Evolutionary conservation across 1,140 invertebrate species (phyloP).

Genomic region (Mesaphorura yosii): DNA sequence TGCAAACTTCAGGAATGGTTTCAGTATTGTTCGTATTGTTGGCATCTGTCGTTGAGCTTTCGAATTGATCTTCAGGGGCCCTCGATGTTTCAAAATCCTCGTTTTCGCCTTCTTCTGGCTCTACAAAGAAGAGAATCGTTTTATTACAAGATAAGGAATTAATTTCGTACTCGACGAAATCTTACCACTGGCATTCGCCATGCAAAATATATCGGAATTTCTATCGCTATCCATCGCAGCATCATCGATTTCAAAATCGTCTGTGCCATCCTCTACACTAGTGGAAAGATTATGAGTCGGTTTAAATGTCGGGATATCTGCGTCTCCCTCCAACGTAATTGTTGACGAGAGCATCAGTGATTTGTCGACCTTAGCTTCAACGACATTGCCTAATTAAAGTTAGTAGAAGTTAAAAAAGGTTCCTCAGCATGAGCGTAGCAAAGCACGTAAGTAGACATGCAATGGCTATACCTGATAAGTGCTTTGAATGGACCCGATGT

Average conservation of each 20-base stretch:
- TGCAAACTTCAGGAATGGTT: conserved; percentile 35
- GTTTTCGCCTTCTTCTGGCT: conserved; percentile 28
- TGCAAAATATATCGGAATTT: conserved; percentile 21
- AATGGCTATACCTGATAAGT: no score
- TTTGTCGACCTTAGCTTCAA: conserved; percentile 11
- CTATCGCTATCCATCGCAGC: conserved; percentile 9
- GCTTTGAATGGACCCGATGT: no score
- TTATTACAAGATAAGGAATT: no score
- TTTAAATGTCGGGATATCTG: conserved; percentile 31
- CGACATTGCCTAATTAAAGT: neutral
- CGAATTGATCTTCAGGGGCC: conserved; percentile 29
- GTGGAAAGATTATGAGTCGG: conserved; percentile 14
- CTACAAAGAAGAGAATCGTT: no score
- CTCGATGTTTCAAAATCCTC: conserved; percentile 29
- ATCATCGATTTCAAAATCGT: conserved; percentile 19
- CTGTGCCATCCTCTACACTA: conserved; percentile 13
- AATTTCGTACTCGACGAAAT: neutral
- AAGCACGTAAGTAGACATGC: no score
- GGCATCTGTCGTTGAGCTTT: no score
- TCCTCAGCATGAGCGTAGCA: neutral
- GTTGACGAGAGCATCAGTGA: conserved; percentile 33
- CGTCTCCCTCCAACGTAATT: conserved; percentile 36
- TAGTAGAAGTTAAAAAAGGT: conserved; percentile 1
- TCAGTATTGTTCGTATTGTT: conserved; percentile 38
- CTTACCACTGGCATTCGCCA: conserved; percentile 15